A percentile compares a stretch with the other conserved stretches of the same genome.
Conservation (phyloP, 2,797 vertebrate species). For the Melanogrammus aeglefinus region DNA sequence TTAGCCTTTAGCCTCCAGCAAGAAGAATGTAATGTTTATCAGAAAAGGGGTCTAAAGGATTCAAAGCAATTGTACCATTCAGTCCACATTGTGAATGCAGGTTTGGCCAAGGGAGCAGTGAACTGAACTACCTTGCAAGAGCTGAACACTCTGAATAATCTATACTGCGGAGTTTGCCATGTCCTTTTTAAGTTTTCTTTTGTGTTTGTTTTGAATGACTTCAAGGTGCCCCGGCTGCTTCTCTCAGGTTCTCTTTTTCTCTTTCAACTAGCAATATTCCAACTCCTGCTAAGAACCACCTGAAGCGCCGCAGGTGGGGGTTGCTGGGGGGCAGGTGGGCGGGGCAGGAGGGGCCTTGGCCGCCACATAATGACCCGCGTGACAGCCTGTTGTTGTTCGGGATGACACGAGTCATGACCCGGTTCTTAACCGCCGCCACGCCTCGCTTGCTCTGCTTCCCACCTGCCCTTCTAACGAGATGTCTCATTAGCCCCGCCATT, state of each 20-base stretch:
- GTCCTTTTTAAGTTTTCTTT: not conserved
- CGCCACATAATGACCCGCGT: constrained; percentile 9
- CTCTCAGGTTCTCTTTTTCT: not conserved
- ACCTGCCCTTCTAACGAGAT: constrained; percentile 57
- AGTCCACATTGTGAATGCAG: not conserved
- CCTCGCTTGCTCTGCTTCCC: constrained; percentile 23
- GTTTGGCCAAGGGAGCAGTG: not conserved
- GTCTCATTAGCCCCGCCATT: constrained; percentile 58
- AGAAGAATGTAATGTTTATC: no score
- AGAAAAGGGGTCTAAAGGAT: no score
- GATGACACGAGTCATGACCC: constrained; percentile 25
- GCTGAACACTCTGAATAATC: no score
- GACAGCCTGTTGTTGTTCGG: constrained; percentile 19
- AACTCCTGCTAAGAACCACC: not conserved
- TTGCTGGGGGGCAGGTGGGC: no score
- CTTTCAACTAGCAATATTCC: not conserved
- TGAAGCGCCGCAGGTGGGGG: not conserved
- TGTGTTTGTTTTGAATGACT: not conserved
- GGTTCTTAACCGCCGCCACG: constrained; percentile 13
- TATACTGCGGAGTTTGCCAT: not conserved
- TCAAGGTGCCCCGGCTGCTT: not conserved
- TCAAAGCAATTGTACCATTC: not conserved
- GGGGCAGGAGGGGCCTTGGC: not conserved
- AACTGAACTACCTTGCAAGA: not conserved
- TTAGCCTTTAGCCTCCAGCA: no score